A percentile compares a stretch with the other conserved stretches of the same genome.
These are phyloP conservation scores for Amitus sp. DNA, from an alignment of 2,888 invertebrate species.

Conservation along the genomic window DNA sequence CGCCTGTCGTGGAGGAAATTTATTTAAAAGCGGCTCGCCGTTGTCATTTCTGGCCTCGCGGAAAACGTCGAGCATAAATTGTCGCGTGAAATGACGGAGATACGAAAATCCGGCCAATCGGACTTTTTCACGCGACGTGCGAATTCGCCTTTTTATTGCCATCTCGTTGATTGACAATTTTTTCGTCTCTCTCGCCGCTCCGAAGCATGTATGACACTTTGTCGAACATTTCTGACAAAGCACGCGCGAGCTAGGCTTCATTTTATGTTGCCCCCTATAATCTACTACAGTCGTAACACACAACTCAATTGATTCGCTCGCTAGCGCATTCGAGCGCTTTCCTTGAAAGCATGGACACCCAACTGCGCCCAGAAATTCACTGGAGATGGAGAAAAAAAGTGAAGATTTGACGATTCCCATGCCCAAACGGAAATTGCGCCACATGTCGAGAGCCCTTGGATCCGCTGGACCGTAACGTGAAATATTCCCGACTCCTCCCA, in stretches of 20 bases:
- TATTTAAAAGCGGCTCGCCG: neutral
- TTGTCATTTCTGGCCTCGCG: neutral
- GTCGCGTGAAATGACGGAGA: neutral
- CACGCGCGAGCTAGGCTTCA: too few relatives aligned
- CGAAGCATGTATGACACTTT: neutral
- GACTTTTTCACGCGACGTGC: conserved; percentile 9
- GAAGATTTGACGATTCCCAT: conserved; percentile 18
- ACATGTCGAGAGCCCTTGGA: conserved; percentile 3
- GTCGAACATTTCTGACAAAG: conserved; percentile 1
- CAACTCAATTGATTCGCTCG: too few relatives aligned
- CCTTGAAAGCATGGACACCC: too few relatives aligned
- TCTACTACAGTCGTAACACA: too few relatives aligned
- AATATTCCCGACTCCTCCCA: conserved; percentile 12
- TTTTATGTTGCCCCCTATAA: too few relatives aligned
- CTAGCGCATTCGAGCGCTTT: conserved; percentile 1
- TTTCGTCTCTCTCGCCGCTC: neutral
- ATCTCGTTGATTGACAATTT: conserved; percentile 19
- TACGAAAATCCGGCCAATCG: neutral
- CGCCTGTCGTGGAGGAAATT: neutral
- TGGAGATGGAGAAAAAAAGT: too few relatives aligned
- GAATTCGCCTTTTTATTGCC: conserved; percentile 9
- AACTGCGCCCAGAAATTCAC: too few relatives aligned
- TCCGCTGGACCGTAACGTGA: conserved; percentile 10
- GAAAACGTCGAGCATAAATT: neutral
- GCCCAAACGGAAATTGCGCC: conserved; percentile 12